Percentiles rank a stretch among this genome's conserved stretches.
Evolutionary conservation across 1,140 invertebrate species (phyloP).

Genomic region (Dufourea novaeangliae): DNA sequence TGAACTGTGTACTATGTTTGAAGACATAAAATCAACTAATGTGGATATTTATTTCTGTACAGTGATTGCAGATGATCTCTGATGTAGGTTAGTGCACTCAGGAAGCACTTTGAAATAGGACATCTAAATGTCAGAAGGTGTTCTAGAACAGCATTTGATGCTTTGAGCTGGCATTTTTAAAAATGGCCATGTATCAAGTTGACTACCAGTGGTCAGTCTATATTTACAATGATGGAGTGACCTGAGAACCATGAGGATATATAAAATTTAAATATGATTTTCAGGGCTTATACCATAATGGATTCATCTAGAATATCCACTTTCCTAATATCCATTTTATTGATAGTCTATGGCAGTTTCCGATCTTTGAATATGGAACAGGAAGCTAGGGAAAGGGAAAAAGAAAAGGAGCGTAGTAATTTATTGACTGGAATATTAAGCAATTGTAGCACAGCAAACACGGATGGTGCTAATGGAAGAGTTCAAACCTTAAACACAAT

Average conservation of each 20-base stretch:
- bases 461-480: slow-evolving; percentile 82
- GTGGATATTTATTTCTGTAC: slow-evolving; percentile 58
- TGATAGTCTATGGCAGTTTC: slow-evolving; percentile 98
- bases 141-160: slow-evolving; percentile 75
- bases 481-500: slow-evolving; percentile 97
- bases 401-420: slow-evolving; percentile 88
- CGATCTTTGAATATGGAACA: slow-evolving; percentile 97
- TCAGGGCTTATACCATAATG: slow-evolving; percentile 96
- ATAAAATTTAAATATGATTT: slow-evolving; percentile 47
- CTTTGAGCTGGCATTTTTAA: slow-evolving; percentile 76
- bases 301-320: slow-evolving; percentile 98
- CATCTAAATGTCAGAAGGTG: slow-evolving; percentile 77
- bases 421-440: slow-evolving; percentile 81
- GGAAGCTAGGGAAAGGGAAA: slow-evolving; percentile 92
- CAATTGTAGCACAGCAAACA: slow-evolving; percentile 67
- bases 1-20: neutral
- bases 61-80: slow-evolving; percentile 78
- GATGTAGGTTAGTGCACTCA: slow-evolving; percentile 70
- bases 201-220: slow-evolving; percentile 81
- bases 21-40: neutral
- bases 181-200: slow-evolving; percentile 81
- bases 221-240: neutral
- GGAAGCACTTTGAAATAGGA: slow-evolving; percentile 65
- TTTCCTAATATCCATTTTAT: slow-evolving; percentile 97
- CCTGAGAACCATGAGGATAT: neutral